Conservation (phyloP, 2,113 vertebrate species). For the Promerops cafer region DNA sequence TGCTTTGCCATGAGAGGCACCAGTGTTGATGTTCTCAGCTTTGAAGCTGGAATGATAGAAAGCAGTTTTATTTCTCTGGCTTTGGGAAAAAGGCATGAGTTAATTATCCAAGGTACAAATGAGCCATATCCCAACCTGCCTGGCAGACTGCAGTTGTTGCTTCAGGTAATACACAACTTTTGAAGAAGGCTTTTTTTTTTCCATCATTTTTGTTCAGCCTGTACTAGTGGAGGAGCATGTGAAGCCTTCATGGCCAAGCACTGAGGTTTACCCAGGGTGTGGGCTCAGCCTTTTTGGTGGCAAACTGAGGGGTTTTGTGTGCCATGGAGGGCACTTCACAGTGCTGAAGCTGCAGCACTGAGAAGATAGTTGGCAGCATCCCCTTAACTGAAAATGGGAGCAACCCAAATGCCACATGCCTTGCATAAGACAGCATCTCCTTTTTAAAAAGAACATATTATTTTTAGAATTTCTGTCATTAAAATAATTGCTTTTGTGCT, state of each 20-base stretch:
- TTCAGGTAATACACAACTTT: background rate
- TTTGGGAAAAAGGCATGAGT: accelerated
- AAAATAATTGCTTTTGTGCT: background rate
- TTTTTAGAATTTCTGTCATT: background rate
- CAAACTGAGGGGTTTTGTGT: background rate
- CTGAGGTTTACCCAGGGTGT: background rate
- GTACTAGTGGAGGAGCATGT: background rate
- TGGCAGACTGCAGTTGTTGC: background rate
- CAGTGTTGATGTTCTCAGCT: background rate
- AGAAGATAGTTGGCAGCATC: background rate
- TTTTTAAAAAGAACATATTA: background rate
- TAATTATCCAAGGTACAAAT: background rate
- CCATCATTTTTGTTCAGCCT: background rate
- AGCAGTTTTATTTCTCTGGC: background rate
- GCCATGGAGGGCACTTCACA: accelerated
- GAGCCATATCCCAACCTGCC: background rate
- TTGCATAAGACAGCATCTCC: background rate
- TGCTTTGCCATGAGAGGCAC: background rate
- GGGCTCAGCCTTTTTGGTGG: background rate
- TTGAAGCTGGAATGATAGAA: background rate
- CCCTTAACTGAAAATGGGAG: background rate
- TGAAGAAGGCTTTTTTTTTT: background rate
- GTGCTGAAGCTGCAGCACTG: background rate
- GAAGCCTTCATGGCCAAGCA: background rate
- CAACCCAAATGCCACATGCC: background rate